Evolutionary conservation across 2,797 vertebrate genomes (phyloP).

Genomic region (Anabacerthia variegaticeps): DNA sequence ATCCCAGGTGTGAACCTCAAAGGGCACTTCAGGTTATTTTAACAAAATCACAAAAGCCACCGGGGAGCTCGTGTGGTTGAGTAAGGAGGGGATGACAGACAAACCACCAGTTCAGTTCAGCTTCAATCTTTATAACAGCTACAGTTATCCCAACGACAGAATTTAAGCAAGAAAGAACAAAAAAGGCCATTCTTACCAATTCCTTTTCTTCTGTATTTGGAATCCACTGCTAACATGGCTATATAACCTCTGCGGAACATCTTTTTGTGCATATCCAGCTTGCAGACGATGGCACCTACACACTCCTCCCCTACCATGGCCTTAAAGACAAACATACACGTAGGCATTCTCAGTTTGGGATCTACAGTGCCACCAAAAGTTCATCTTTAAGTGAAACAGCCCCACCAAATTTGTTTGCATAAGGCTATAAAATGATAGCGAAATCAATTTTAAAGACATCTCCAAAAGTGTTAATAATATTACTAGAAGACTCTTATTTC

Average conservation of each 20-base stretch:
- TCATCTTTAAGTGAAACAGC: constrained; percentile 16
- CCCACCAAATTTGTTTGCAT: background rate
- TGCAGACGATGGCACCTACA: constrained; percentile 99
- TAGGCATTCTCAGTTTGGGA: constrained; percentile 61
- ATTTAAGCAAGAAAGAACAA: constrained; percentile 24
- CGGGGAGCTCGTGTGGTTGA: background rate
- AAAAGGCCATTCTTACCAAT: constrained; percentile 87
- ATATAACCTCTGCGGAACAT: constrained; percentile 99
- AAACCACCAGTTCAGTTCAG: constrained; percentile 2
- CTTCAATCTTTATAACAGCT: background rate
- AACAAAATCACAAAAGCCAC: background rate
- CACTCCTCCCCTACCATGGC: constrained; percentile 99
- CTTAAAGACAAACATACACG: constrained; percentile 84
- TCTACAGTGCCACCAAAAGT: constrained; percentile 36
- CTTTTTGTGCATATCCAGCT: constrained; percentile 99
- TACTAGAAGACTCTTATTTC: background rate
- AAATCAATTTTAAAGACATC: accelerated
- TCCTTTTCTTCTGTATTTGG: constrained; percentile 99
- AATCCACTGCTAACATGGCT: constrained; percentile 99
- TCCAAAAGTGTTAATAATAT: background rate
- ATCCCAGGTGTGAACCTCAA: background rate
- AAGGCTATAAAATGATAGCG: background rate
- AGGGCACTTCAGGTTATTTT: background rate
- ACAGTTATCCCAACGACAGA: constrained; percentile 16
- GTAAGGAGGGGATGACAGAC: background rate